These are phyloP conservation scores for Glaucidium brasilianum DNA, from an alignment of 2,113 vertebrate genomes.

Conservation along the genomic window DNA sequence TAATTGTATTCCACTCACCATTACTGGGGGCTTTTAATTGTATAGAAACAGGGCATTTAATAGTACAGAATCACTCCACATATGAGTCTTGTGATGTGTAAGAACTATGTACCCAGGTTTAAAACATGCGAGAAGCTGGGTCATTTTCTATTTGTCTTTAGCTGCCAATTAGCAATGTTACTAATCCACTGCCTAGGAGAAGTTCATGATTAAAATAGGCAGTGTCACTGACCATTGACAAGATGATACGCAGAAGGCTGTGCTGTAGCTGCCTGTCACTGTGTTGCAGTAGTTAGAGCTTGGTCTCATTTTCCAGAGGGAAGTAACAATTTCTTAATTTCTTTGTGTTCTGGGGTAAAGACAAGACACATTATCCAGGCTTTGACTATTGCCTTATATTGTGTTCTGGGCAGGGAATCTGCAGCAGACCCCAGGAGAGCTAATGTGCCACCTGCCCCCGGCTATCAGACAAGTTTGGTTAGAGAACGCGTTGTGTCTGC, in stretches of 20 bases:
- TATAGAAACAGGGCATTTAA: background rate
- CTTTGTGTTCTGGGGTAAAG: background rate
- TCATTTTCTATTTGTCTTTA: background rate
- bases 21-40: background rate
- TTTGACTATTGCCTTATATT: background rate
- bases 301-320: background rate
- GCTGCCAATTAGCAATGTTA: slow-evolving; percentile 10
- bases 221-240: background rate
- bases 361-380: background rate
- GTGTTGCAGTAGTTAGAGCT: background rate
- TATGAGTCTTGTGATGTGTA: background rate
- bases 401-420: background rate
- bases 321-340: background rate
- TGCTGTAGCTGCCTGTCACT: background rate
- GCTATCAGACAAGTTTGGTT: background rate
- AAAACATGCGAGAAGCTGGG: background rate
- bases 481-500: background rate
- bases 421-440: background rate
- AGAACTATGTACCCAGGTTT: background rate
- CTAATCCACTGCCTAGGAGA: slow-evolving; percentile 8
- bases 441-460: background rate
- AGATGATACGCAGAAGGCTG: background rate
- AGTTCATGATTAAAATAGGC: background rate
- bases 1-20: background rate
- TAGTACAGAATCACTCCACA: background rate